Evolutionary conservation across 2,888 invertebrate genomes (phyloP), one percentile per base, ranked within the genome.

Genomic region (Oscheius onirici): DNA sequence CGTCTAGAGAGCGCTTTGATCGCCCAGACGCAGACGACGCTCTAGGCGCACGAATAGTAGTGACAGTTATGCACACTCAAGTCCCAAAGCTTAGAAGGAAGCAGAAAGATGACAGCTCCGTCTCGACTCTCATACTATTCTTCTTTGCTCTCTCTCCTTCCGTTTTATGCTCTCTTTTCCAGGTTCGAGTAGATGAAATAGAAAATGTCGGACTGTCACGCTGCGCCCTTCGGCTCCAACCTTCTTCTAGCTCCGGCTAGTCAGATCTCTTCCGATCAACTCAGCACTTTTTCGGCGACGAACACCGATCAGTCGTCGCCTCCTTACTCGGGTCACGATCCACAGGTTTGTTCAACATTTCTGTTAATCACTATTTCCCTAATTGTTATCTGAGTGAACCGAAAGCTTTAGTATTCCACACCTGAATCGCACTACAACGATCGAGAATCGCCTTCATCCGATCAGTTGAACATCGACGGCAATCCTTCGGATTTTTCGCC

Each of bases 361-460:
- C 10, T 57, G 20, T 57, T 11, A 11, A 13, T 1, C 3, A 55
- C 28, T n/a, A n/a, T 24, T 10, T 15, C 55, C n/a, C n/a, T n/a
- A n/a, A n/a, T n/a, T n/a, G n/a, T n/a, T n/a, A n/a, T n/a, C n/a
- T n/a, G n/a, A n/a, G n/a, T n/a, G 28, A 26, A 26, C 13, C 15
- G 3, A n/a, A 54, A 54, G 20, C n/a, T 54, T 20, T 20, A 70
- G 70, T 70, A 63, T 43, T 61, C 70, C 6, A 61, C 70, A 1
- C 70, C 70, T 6, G 70, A 70, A 24, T 70, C 70, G 6, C 68
- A 68, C 24, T 70, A 70, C 46, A 58, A 58, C 17, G 79, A 79
- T 57, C 73, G 67, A 17, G 79, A 79, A 26, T 70, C 75, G n/a
- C 79, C 79, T 0, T 69, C 73, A 11, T 76, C 77, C 20, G 77